Percentiles rank a stretch among this genome's conserved stretches.
Evolutionary conservation across 2,888 invertebrate genomes (phyloP).

Genomic region (Ceriagrion tenellum): DNA sequence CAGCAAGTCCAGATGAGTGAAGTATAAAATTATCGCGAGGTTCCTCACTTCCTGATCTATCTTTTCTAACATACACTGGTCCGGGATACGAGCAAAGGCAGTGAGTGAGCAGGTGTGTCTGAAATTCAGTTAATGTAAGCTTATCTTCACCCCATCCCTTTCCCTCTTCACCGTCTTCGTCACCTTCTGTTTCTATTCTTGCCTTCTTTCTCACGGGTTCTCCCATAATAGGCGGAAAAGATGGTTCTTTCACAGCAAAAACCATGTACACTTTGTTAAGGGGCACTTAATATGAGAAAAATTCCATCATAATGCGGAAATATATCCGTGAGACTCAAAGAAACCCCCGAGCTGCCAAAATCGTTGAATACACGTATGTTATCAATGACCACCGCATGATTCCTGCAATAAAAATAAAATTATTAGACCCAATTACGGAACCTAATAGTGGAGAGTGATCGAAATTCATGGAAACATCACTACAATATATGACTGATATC

Average conservation of each 20-base stretch:
- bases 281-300: conserved; percentile 22
- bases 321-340: background rate
- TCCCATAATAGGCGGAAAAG: conserved; percentile 82
- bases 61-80: conserved; percentile 41
- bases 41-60: conserved; percentile 48
- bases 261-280: conserved; percentile 58
- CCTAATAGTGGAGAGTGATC: background rate
- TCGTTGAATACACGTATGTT: background rate
- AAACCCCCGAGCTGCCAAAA: background rate
- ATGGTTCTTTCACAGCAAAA: conserved; percentile 55
- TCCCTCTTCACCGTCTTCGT: conserved; percentile 82
- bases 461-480: background rate
- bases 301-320: background rate
- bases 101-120: conserved; percentile 85
- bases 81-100: conserved; percentile 87
- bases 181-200: conserved; percentile 82
- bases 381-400: conserved; percentile 51
- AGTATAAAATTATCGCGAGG: conserved; percentile 51
- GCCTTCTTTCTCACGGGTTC: conserved; percentile 93
- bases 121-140: conserved; percentile 79
- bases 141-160: conserved; percentile 81
- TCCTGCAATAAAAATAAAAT: conserved; percentile 37
- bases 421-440: background rate
- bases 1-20: conserved; percentile 51
- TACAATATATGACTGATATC: background rate